Evolutionary conservation across 2,888 invertebrate species (phyloP), one percentile per base, ranked within the genome.

Genomic region (Acrobasis repandana): DNA sequence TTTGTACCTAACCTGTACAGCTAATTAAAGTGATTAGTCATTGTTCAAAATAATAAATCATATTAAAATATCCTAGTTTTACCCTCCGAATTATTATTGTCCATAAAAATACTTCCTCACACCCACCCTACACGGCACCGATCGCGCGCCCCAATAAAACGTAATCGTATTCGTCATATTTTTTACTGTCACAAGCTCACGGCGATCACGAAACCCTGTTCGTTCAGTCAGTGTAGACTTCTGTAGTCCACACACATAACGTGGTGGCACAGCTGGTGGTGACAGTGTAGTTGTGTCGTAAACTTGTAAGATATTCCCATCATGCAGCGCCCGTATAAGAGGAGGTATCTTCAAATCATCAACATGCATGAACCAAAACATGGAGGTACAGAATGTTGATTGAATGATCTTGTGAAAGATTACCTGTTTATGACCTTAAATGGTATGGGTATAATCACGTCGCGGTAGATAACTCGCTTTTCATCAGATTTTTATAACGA

Each of bases 131-230:
- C 54, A 48, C 38, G 63, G 43, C 65, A 65, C 65, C 72, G 77
- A 85, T 82, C 86, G 88, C 83, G 87, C 86, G 82, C 81, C 77
- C 81, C 80, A 79, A 83, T 86, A 85, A 80, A 82, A 67, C 78
- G 83, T 87, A 87, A 85, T 85, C 74, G 76, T 74, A 84, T 86
- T 85, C 75, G 79, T 86, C 81, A 87, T 86, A 85, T 88, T 90
- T 88, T 91, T 90, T 88, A 88, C 84, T 82, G 84, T 82, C 72
- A 67, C 38, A 54, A 54, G 18, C 54, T 38, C 18, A 9, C 71
- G 66, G 72, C 77, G 71, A 83, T 83, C 90, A 89, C 90, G 90
- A 81, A 83, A 70, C 70, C 69, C n/a, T n/a, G n/a, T n/a, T n/a
- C 10, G 38, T 14, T 54, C 38, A 54, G 54, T 36, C 36, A 16